These are phyloP conservation scores for Bombus fervidus DNA, from an alignment of 1,140 invertebrate genomes.

Conservation along the genomic window DNA sequence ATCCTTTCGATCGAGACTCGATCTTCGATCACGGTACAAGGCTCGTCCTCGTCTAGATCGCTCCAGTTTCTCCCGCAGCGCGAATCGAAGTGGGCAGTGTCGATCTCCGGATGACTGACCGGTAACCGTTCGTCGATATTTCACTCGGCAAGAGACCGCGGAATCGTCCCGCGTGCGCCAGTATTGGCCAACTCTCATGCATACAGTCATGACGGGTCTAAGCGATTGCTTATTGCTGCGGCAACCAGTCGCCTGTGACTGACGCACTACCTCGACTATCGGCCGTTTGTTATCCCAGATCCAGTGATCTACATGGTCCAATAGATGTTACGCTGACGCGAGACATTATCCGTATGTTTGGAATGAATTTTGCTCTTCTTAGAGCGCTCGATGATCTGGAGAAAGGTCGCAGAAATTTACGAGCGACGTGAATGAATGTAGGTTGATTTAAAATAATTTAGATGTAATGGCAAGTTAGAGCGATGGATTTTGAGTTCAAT, in stretches of 20 bases:
- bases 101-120: slow-evolving; percentile 33
- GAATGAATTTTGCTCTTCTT: not conserved
- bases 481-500: not conserved
- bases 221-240: slow-evolving; percentile 73
- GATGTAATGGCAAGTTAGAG: not conserved
- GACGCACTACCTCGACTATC: slow-evolving; percentile 62
- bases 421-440: not conserved
- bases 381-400: not conserved
- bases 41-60: slow-evolving; percentile 1
- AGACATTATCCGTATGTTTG: not conserved
- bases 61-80: slow-evolving; percentile 37
- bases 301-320: not conserved
- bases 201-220: slow-evolving; percentile 71
- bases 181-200: slow-evolving; percentile 72
- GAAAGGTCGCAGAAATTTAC: too few relatives aligned
- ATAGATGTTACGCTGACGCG: not conserved
- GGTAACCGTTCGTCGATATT: slow-evolving; percentile 63
- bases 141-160: slow-evolving; percentile 57
- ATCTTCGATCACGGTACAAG: not conserved
- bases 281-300: slow-evolving; percentile 66
- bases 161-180: slow-evolving; percentile 52
- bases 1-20: not conserved
- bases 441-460: too few relatives aligned
- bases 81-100: not conserved
- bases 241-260: slow-evolving; percentile 60